phyloP scores from a whole-genome alignment of 2,888 invertebrate genomes.

The Saturnia pavonia region DNA sequence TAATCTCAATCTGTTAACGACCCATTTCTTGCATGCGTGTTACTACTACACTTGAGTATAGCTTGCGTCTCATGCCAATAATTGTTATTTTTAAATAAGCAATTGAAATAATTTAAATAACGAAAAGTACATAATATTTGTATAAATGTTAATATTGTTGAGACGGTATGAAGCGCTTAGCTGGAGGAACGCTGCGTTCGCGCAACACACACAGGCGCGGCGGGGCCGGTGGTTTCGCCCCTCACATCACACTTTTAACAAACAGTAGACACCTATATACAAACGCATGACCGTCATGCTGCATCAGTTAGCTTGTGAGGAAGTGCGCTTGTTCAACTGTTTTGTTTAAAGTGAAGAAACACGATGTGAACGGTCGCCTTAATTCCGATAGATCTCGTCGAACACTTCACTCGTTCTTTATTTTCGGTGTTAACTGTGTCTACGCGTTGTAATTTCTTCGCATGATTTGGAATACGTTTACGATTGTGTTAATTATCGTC shows the following conservation, averaged over 20 bases:
- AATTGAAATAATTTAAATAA: not conserved
- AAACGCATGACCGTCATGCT: slow-evolving; percentile 29
- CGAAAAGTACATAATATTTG: not conserved
- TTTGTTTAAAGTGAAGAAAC: slow-evolving; percentile 34
- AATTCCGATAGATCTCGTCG: slow-evolving; percentile 59
- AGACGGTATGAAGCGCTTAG: slow-evolving; percentile 56
- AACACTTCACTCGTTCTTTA: slow-evolving; percentile 57
- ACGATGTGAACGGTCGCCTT: slow-evolving; percentile 55
- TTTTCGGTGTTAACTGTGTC: slow-evolving; percentile 72
- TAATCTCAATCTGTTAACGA: slow-evolving; percentile 48
- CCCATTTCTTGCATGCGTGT: slow-evolving; percentile 66
- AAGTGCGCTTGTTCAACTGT: slow-evolving; percentile 32
- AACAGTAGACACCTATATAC: slow-evolving; percentile 29
- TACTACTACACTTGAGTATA: slow-evolving; percentile 55
- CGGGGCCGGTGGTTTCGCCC: slow-evolving; percentile 76
- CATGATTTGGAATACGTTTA: slow-evolving; percentile 75
- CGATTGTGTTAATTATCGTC: slow-evolving; percentile 65
- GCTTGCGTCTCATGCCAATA: slow-evolving; percentile 55
- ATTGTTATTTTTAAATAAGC: not conserved
- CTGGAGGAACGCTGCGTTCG: slow-evolving; percentile 52
- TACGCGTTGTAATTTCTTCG: slow-evolving; percentile 75
- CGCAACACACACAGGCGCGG: slow-evolving; percentile 74
- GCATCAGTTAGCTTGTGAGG: slow-evolving; percentile 24
- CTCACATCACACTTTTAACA: slow-evolving; percentile 46
- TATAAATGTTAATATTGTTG: slow-evolving; percentile 8